Evolutionary conservation across 2,888 invertebrate genomes (phyloP).

Genomic region (Biston betularia): DNA sequence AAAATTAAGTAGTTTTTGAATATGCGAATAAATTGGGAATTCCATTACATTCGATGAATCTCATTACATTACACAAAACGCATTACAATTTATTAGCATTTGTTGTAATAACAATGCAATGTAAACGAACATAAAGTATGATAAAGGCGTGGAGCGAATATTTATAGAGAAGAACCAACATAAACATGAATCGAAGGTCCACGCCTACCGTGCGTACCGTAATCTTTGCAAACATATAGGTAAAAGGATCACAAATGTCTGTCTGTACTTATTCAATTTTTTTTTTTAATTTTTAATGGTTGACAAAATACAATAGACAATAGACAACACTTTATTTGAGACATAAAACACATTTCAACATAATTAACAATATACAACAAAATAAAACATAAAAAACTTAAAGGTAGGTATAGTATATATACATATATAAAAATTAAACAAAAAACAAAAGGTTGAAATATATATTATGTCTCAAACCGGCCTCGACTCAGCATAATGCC

Average conservation of each 20-base stretch:
- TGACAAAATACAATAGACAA: no score
- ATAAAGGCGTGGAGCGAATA: constrained; percentile 38
- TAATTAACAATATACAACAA: no score
- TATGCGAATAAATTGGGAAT: neutral
- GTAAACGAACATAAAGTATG: constrained; percentile 45
- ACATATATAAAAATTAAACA: no score
- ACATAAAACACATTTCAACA: no score
- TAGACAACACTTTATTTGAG: no score
- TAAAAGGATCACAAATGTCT: constrained; percentile 6
- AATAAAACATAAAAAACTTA: no score
- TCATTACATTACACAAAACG: constrained; percentile 27
- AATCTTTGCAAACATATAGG: constrained; percentile 24
- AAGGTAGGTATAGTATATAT: no score
- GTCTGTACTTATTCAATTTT: constrained; percentile 28
- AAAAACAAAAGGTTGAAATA: no score
- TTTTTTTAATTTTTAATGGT: no score
- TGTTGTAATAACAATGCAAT: constrained; percentile 45
- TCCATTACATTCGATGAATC: constrained; percentile 18
- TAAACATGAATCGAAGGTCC: constrained; percentile 39
- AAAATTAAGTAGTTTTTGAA: no score
- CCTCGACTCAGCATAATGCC: no score
- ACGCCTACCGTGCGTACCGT: constrained; percentile 42
- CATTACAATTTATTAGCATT: constrained; percentile 36
- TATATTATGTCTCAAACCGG: no score
- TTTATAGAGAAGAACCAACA: constrained; percentile 41